Evolutionary conservation across 2,797 vertebrate genomes (phyloP), one percentile per base, ranked within the genome.

Genomic region (Molossus molossus): DNA sequence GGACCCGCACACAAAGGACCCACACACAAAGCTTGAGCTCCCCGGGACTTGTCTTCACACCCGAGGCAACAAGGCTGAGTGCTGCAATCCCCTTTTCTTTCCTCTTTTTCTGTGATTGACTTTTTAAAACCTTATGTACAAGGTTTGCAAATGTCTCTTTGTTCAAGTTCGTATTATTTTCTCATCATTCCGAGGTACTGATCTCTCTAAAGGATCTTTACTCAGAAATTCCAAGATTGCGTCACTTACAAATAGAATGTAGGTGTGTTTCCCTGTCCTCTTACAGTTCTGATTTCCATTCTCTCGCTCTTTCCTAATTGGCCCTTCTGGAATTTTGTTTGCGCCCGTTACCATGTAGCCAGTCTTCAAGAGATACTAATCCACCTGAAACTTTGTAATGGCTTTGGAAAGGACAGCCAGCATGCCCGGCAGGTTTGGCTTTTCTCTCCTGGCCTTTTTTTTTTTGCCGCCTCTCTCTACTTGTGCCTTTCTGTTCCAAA

Each of bases 1-100:
- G 14, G 7, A 7, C 11, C 1, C 1, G 11, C 79, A 33, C 73
- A 15, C 6, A 9, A 1, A 23, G 14, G 7, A 7, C 11, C 1
- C 1, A 8, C 79, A 33, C 73, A 15, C 6, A 9, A 1, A 23
- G 14, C 18, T 15, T 9, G n/a, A 37, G 48, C 4, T 48, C 11
- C 4, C 7, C 3, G 18, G 21, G 50, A 17, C 7, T 3, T 27
- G 12, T 8, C 20, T 15, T 25, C 11, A 3, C 1, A 21, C 55
- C 27, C 45, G 13, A 48, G 73, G 50, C 13, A n/a, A 4, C 20
- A 20, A 11, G 27, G 29, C 14, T 5, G 2, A 18, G 50, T n/a
- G 12, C 25, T 40, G 5, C 6, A 9, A 5, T 17, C 12, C 55
- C 45, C 3, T 40, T 72, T 85, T 48, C 37, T 33, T 48, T 45